Conservation (phyloP, 2,888 invertebrate genomes). For the Tenodera sinensis region DNA sequence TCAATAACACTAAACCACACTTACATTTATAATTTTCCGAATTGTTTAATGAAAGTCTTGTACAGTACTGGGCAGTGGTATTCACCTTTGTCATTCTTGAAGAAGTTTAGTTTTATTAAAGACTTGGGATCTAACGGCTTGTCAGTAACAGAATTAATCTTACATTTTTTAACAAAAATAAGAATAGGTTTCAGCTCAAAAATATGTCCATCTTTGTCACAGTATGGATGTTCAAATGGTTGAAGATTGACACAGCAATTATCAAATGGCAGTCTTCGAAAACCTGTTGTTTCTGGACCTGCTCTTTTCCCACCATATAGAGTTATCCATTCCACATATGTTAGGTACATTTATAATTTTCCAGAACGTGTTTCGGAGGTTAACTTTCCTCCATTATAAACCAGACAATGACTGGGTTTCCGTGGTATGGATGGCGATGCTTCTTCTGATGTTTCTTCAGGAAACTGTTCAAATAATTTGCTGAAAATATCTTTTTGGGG, state of each 20-base stretch:
- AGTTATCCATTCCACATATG: slow-evolving; percentile 85
- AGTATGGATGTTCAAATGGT: slow-evolving; percentile 89
- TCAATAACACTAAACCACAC: no score
- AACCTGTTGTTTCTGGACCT: slow-evolving; percentile 67
- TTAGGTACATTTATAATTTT: no score
- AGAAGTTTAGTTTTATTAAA: slow-evolving; percentile 80
- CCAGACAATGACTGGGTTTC: no score
- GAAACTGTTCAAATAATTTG: no score
- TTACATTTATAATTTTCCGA: no score
- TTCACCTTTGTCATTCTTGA: slow-evolving; percentile 76
- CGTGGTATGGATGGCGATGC: no score
- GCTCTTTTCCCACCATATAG: slow-evolving; percentile 81
- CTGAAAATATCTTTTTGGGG: no score
- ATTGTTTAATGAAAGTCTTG: slow-evolving; percentile 88
- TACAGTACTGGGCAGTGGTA: slow-evolving; percentile 94
- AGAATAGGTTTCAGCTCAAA: slow-evolving; percentile 87
- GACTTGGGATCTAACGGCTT: slow-evolving; percentile 79
- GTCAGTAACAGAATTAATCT: slow-evolving; percentile 91
- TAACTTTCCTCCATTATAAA: no score
- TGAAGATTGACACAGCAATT: slow-evolving; percentile 89
- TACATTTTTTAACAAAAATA: slow-evolving; percentile 84
- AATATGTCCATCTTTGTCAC: slow-evolving; percentile 85
- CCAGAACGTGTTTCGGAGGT: no score
- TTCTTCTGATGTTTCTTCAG: no score
- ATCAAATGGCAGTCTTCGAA: slow-evolving; percentile 87